Percentiles rank a stretch among this genome's conserved stretches.
Evolutionary conservation across 2,113 vertebrate genomes (phyloP).

Genomic region (Alectura lathami): DNA sequence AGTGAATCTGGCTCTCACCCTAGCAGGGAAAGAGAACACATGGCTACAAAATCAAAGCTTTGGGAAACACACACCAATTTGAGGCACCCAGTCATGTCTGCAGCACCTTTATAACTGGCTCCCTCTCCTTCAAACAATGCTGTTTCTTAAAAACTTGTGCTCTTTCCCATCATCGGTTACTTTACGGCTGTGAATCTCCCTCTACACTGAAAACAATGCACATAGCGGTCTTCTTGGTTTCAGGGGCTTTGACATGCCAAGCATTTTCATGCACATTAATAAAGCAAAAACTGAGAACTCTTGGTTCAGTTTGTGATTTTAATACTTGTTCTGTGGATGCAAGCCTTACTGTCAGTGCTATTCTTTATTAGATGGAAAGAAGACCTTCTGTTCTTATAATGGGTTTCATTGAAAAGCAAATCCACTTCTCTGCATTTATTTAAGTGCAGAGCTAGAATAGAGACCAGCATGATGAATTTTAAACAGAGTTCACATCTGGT

Average conservation of each 20-base stretch:
- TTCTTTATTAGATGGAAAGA: constrained; percentile 43
- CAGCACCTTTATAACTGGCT: background rate
- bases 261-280: constrained; percentile 27
- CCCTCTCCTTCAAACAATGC: background rate
- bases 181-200: background rate
- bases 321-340: background rate
- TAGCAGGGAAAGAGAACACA: background rate
- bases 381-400: constrained; percentile 54
- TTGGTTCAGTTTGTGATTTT: constrained; percentile 32
- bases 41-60: background rate
- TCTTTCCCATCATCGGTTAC: background rate
- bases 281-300: constrained; percentile 14
- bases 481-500: constrained; percentile 77
- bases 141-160: background rate
- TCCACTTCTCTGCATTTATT: constrained; percentile 67
- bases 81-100: background rate
- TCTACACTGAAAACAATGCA: constrained; percentile 22
- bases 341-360: constrained; percentile 41
- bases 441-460: constrained; percentile 57
- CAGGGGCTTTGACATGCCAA: constrained; percentile 4
- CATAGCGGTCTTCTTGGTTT: background rate
- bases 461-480: constrained; percentile 72
- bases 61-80: background rate
- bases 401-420: constrained; percentile 59
- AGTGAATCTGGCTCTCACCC: background rate